These are phyloP conservation scores for Gastrophryne carolinensis DNA, from an alignment of 2,797 vertebrate species.

Conservation along the genomic window DNA sequence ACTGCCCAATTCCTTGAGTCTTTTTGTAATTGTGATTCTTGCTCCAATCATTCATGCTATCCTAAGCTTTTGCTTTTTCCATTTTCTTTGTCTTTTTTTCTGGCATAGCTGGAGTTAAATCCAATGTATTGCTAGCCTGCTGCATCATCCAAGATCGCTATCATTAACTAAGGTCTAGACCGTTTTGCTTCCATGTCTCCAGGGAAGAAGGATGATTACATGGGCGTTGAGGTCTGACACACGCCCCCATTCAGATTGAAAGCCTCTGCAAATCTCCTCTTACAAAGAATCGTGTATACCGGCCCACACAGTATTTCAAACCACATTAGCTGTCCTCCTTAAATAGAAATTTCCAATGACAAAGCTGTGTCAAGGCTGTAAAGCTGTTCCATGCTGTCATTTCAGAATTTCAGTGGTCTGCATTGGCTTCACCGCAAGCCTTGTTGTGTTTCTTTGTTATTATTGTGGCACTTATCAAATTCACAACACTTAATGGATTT, in stretches of 20 bases:
- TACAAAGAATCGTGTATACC: conserved; percentile 44
- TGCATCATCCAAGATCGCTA: conserved; percentile 26
- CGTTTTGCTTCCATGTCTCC: conserved; percentile 42
- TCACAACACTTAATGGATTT: conserved; percentile 14
- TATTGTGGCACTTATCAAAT: conserved; percentile 42
- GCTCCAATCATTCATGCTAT: no score
- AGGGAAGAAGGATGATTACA: conserved; percentile 48
- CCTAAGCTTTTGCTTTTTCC: no score
- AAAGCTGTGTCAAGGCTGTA: conserved; percentile 42
- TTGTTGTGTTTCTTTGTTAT: conserved; percentile 40
- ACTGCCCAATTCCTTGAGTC: no score
- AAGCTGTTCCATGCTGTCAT: conserved; percentile 46
- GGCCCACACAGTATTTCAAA: conserved; percentile 49
- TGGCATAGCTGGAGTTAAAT: not conserved
- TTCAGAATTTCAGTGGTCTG: conserved; percentile 41
- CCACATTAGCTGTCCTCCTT: conserved; percentile 49
- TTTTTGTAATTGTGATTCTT: no score
- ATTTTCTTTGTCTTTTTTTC: no score
- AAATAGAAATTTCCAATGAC: conserved; percentile 48
- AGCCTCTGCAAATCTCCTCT: conserved; percentile 46
- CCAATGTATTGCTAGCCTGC: conserved; percentile 21
- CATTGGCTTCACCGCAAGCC: conserved; percentile 38
- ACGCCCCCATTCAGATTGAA: conserved; percentile 39
- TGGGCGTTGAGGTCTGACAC: conserved; percentile 48
- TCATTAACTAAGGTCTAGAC: conserved; percentile 52